Evolutionary conservation across 2,113 vertebrate species (phyloP).

Genomic region (Capreolus pygargus): DNA sequence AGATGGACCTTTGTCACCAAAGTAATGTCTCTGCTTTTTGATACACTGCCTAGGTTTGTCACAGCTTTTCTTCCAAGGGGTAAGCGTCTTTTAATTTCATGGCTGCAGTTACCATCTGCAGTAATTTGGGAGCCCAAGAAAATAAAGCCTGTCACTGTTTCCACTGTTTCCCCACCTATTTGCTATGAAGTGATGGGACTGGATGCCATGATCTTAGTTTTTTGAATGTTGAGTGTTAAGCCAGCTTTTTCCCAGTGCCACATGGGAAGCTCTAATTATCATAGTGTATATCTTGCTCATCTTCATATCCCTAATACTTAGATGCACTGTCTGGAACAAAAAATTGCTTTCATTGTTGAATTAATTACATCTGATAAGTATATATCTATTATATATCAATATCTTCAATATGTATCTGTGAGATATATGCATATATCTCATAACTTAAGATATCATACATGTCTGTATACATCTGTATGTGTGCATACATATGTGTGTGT

Average conservation of each 20-base stretch:
- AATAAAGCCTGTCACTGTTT: background rate
- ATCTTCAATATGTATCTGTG: background rate
- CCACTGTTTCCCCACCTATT: background rate
- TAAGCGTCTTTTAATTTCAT: background rate
- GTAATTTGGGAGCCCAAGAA: background rate
- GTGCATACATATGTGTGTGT: background rate
- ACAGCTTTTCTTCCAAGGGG: background rate
- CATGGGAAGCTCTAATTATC: background rate
- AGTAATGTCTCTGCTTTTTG: background rate
- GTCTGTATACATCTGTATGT: too few species aligned
- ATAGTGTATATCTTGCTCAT: background rate
- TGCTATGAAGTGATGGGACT: background rate
- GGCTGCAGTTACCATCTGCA: background rate
- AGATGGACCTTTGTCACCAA: background rate
- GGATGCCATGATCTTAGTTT: background rate
- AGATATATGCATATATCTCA: background rate
- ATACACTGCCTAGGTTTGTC: background rate
- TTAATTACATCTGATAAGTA: background rate
- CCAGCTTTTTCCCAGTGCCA: background rate
- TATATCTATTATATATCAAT: background rate
- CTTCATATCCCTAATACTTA: background rate
- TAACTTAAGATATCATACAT: background rate
- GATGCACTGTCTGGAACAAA: background rate
- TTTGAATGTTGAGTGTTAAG: background rate
- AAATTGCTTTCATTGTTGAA: background rate